Conservation (phyloP, 2,797 vertebrate genomes). For the Vireo griseus region DNA sequence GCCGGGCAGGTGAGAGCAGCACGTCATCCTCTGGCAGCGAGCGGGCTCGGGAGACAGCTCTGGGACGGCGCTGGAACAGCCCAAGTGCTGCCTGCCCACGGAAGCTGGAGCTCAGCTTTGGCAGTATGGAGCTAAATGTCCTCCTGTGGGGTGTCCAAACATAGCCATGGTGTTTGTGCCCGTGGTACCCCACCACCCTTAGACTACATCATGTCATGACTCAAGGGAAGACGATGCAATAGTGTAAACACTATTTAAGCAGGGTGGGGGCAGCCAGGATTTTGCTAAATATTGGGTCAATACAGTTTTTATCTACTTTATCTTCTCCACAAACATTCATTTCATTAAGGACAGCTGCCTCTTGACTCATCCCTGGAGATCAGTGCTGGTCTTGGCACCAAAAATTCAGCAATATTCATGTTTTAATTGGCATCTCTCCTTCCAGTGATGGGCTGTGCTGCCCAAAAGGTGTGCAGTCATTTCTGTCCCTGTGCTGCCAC, state of each 20-base stretch:
- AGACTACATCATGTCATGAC: neutral
- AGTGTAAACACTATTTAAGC: neutral
- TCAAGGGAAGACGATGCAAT: neutral
- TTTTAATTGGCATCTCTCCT: slow-evolving; percentile 10
- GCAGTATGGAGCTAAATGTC: neutral
- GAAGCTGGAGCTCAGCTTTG: neutral
- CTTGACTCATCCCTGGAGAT: neutral
- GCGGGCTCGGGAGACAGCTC: neutral
- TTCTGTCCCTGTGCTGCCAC: neutral
- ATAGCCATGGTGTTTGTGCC: neutral
- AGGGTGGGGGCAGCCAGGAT: neutral
- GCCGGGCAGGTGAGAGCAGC: neutral
- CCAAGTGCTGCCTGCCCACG: neutral
- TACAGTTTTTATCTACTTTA: slow-evolving; percentile 20
- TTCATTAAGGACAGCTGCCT: slow-evolving; percentile 18
- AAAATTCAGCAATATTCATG: neutral
- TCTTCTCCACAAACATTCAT: neutral
- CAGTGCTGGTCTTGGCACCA: slow-evolving; percentile 7
- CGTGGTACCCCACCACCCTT: neutral
- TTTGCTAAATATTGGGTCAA: slow-evolving; percentile 17
- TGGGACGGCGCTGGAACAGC: accelerated
- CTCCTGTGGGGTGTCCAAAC: neutral
- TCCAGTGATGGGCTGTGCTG: neutral
- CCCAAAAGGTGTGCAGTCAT: neutral
- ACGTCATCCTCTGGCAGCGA: neutral